Base-by-base conservation (phyloP, 2,888 invertebrate genomes). In the Rhogogaster chlorosoma region DNA sequence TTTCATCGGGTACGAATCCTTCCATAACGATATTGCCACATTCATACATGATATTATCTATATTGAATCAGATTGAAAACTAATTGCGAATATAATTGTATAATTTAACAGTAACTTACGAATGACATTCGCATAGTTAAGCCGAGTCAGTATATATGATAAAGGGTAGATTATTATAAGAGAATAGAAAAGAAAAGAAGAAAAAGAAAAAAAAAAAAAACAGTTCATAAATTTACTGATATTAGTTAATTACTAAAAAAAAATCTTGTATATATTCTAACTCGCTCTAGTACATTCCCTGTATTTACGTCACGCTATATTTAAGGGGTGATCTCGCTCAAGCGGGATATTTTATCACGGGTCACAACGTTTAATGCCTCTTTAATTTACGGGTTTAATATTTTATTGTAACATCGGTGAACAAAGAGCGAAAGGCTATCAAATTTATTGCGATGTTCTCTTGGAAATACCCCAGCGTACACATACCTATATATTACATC, bases 281-380 rank as follows among this genome's bases (percentile, higher is more conserved):
- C 49, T 83, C 71, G 32, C 87, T 88, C 86, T 77, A 83, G 85
- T 87, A 86, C 89, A 89, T 89, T 89, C 88, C 73, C 88, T 88
- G 86, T 88, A 88, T 88, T 86, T 87, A 86, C 75, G 86, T 80
- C 70, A 22, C 85, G 83, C 87, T 87, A 73, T 83, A 86, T 86
- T 67, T 67, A 67, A 67, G 29, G 32, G 67, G 67, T 32, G 32
- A 18, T 67, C 32, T 67, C 26, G 32, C 29, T 67, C 67, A 67
- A 32, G 15, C 32, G 67, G 32, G 32, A 32, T 0, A 67, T 67
- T 67, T 67, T 67, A 26, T 61, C 26, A 61, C 26, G 32, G 29
- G 4, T 67, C 18, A 32, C 67, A 6, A 18, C 22, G 32, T 67
- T 67, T 32, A 18, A 67, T 5, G 61, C 12, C 26, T n/a, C n/a